Percentiles rank a stretch among this genome's conserved stretches.
Conservation (phyloP, 2,113 vertebrate species). For the Ctenomys sociabilis region DNA sequence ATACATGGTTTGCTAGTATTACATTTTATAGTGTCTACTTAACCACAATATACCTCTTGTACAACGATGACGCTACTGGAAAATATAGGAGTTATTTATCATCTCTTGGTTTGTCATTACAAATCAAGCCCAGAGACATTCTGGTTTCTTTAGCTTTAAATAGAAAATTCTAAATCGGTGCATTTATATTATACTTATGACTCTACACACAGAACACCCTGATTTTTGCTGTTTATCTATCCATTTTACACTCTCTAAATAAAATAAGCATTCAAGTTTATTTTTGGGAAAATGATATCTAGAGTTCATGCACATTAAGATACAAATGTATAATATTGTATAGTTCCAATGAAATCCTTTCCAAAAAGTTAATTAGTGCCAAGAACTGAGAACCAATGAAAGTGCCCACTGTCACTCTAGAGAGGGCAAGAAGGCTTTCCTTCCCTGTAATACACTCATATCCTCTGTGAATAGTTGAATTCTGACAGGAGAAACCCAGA, state of each 20-base stretch:
- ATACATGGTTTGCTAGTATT: background rate
- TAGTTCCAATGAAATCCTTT: constrained; percentile 34
- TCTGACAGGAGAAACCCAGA: constrained; percentile 66
- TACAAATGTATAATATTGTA: constrained; percentile 42
- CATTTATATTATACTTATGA: background rate
- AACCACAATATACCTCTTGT: background rate
- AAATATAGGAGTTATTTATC: background rate
- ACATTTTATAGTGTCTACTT: background rate
- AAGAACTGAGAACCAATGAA: background rate
- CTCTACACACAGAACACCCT: background rate
- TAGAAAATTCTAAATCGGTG: background rate
- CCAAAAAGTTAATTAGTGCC: constrained; percentile 64
- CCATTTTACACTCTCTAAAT: background rate
- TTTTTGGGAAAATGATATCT: constrained; percentile 32
- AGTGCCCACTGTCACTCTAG: constrained; percentile 18
- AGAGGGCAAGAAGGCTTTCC: constrained; percentile 43
- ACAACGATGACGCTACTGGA: background rate
- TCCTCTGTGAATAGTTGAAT: constrained; percentile 65
- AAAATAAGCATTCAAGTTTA: constrained; percentile 6
- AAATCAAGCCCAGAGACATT: background rate
- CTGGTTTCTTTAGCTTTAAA: background rate
- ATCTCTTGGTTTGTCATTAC: background rate
- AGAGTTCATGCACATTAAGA: constrained; percentile 16
- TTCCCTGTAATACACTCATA: constrained; percentile 55
- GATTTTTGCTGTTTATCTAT: constrained; percentile 8